Percentiles rank a stretch among this genome's conserved stretches.
These are phyloP conservation scores for Pygoscelis adeliae DNA, from an alignment of 2,113 vertebrate species.

Conservation along the genomic window DNA sequence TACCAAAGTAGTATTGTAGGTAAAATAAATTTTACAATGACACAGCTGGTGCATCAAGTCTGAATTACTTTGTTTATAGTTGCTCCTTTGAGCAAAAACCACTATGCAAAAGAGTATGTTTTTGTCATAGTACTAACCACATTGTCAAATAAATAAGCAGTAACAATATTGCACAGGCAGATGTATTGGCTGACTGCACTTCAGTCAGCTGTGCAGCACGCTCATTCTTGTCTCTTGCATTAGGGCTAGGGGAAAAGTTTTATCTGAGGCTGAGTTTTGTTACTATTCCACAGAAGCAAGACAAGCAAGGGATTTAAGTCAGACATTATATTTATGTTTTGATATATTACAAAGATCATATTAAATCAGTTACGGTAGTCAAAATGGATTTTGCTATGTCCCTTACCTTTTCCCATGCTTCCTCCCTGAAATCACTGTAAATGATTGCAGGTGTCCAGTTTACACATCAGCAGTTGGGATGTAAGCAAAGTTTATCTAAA, in stretches of 20 bases:
- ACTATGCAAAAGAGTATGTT: not conserved
- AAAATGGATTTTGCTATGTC: not conserved
- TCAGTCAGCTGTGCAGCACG: not conserved
- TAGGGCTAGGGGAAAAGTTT: not conserved
- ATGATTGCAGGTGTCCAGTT: not conserved
- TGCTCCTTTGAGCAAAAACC: not conserved
- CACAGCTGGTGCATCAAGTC: not conserved
- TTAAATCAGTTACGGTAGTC: not conserved
- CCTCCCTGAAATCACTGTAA: not conserved
- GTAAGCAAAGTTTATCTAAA: not conserved
- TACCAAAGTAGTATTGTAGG: not conserved
- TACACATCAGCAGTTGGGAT: not conserved
- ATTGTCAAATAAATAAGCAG: not conserved
- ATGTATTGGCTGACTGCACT: not conserved
- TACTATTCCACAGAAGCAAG: not conserved
- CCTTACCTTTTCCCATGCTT: not conserved
- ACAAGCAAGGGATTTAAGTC: not conserved
- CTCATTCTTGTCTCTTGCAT: not conserved
- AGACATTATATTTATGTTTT: not conserved
- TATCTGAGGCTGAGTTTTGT: not conserved
- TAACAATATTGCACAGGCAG: not conserved
- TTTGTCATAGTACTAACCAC: not conserved
- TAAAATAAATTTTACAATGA: not conserved
- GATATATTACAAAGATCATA: not conserved
- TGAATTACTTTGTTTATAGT: not conserved